These are phyloP conservation scores for Corydoras sp. DNA, from an alignment of 2,113 vertebrate species.

Conservation along the genomic window DNA sequence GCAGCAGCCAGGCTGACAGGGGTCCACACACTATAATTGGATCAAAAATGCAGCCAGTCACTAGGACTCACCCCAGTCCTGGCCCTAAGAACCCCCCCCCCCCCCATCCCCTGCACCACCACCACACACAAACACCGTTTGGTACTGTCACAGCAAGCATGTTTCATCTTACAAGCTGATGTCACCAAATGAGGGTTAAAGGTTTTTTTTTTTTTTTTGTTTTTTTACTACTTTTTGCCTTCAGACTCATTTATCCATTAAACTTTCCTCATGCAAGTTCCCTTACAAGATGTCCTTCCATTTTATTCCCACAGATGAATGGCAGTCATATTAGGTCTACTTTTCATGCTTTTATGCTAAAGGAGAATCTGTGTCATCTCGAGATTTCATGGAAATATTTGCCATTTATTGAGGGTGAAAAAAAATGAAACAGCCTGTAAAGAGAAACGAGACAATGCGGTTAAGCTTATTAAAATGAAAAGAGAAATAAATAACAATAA, in stretches of 20 bases:
- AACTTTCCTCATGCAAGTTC: conserved; percentile 15
- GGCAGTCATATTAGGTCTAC: conserved; percentile 90
- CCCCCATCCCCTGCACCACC: conserved; percentile 66
- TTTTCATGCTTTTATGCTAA: conserved; percentile 99
- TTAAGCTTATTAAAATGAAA: conserved; percentile 88
- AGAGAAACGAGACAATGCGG: conserved; percentile 95
- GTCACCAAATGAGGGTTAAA: conserved; percentile 90
- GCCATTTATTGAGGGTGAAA: conserved; percentile 86
- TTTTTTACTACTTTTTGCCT: conserved; percentile 51
- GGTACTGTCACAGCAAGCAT: conserved; percentile 98
- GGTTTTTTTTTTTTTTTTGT: conserved; percentile 58
- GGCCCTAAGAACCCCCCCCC: conserved; percentile 69
- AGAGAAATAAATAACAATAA: conserved; percentile 56
- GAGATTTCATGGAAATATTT: conserved; percentile 98
- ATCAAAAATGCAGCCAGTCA: conserved; percentile 88
- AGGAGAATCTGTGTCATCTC: conserved; percentile 95
- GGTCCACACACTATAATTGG: conserved; percentile 97
- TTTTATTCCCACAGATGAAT: conserved; percentile 95
- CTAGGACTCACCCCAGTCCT: conserved; percentile 79
- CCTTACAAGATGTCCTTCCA: conserved; percentile 54
- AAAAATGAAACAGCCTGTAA: conserved; percentile 86
- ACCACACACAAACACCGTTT: conserved; percentile 62
- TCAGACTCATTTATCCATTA: conserved; percentile 15
- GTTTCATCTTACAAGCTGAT: conserved; percentile 94
- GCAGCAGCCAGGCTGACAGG: conserved; percentile 96